Evolutionary conservation across 2,113 vertebrate species (phyloP).

Genomic region (Thomomys bottae): DNA sequence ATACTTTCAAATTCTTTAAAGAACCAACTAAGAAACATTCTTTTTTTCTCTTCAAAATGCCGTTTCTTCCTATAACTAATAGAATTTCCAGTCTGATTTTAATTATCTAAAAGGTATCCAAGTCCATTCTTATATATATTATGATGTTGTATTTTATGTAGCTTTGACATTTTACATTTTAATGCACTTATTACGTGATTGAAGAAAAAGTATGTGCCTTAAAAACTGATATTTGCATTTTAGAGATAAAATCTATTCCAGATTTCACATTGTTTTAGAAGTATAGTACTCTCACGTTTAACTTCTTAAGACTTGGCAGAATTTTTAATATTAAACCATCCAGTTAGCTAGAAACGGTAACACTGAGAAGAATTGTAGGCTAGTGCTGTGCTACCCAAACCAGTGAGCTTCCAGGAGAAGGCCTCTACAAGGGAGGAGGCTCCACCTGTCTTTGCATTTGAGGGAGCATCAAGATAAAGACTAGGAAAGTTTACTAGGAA

Average conservation of each 20-base stretch:
- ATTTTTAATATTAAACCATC: slow-evolving; percentile 28
- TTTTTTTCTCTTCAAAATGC: slow-evolving; percentile 42
- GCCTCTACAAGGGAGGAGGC: too few species aligned
- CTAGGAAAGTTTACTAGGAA: too few species aligned
- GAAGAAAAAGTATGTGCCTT: neutral
- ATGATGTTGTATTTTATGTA: neutral
- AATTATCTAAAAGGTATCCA: slow-evolving; percentile 42
- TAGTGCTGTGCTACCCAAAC: neutral
- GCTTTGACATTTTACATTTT: slow-evolving; percentile 25
- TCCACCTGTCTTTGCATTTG: too few species aligned
- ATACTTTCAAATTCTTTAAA: slow-evolving; percentile 57
- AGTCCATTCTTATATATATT: neutral
- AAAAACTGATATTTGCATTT: slow-evolving; percentile 43
- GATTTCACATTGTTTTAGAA: slow-evolving; percentile 43
- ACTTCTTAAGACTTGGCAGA: neutral
- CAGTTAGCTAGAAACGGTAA: slow-evolving; percentile 37
- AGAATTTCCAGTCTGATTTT: slow-evolving; percentile 47
- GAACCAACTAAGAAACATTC: slow-evolving; percentile 45
- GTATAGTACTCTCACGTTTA: neutral
- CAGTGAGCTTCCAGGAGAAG: too few species aligned
- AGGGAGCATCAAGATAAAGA: too few species aligned
- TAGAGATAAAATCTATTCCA: slow-evolving; percentile 35
- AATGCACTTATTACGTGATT: neutral
- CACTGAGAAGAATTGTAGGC: slow-evolving; percentile 29
- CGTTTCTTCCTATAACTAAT: slow-evolving; percentile 41